phyloP scores from a whole-genome alignment of 2,888 invertebrate genomes.

The Marasmarcha lunaedactyla region DNA sequence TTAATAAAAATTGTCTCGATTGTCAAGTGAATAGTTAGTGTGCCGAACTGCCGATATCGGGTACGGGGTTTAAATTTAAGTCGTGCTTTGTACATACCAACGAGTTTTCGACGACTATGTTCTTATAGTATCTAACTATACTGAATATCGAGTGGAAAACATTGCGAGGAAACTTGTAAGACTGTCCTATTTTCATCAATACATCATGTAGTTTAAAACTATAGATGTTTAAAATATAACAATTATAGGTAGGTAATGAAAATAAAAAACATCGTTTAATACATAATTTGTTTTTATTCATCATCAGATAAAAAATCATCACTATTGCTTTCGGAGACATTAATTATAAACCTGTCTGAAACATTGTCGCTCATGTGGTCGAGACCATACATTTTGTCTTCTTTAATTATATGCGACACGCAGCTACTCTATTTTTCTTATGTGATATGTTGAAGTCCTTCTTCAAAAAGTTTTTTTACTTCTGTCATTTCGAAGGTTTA shows the following conservation, averaged over 20 bases:
- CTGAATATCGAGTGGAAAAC: slow-evolving; percentile 11
- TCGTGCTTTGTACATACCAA: slow-evolving; percentile 13
- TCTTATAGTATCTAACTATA: slow-evolving; percentile 9
- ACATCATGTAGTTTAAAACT: slow-evolving; percentile 13
- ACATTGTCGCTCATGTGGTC: slow-evolving; percentile 4
- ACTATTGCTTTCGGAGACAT: not conserved
- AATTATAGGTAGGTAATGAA: slow-evolving; percentile 12
- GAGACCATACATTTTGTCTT: slow-evolving; percentile 27
- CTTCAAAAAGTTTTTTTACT: slow-evolving; percentile 9
- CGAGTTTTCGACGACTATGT: slow-evolving; percentile 14
- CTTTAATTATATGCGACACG: slow-evolving; percentile 15
- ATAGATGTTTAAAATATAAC: slow-evolving; percentile 11
- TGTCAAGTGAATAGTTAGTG: slow-evolving; percentile 14
- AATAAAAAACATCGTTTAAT: slow-evolving; percentile 14
- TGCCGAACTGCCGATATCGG: slow-evolving; percentile 12
- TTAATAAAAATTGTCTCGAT: slow-evolving; percentile 5
- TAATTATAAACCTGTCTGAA: not conserved
- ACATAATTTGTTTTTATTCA: slow-evolving; percentile 13
- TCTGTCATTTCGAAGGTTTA: slow-evolving; percentile 9
- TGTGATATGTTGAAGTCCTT: slow-evolving; percentile 9
- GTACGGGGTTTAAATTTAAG: slow-evolving; percentile 10
- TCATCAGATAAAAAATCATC: slow-evolving; percentile 11
- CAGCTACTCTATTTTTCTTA: slow-evolving; percentile 13
- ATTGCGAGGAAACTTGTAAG: slow-evolving; percentile 11
- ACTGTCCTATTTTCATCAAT: slow-evolving; percentile 13